Percentiles rank a stretch among this genome's conserved stretches.
Conservation (phyloP, 2,888 invertebrate genomes). For the Caenorhabditis sp. region DNA sequence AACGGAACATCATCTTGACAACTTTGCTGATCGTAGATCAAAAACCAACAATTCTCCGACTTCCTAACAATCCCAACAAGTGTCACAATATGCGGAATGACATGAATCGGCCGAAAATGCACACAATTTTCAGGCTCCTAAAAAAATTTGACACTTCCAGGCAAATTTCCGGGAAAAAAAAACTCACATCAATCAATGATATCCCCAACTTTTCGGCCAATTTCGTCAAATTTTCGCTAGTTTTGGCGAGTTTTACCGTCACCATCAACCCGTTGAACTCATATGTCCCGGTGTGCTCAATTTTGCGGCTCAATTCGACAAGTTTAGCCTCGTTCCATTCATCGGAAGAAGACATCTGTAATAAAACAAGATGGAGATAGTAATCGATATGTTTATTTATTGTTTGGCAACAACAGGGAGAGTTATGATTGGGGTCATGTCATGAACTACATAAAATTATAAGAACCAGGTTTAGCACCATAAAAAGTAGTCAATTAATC, state of each 20-base stretch:
- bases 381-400: too few species aligned
- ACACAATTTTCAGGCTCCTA: neutral
- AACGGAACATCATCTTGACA: slow-evolving; percentile 23
- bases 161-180: neutral
- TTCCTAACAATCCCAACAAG: slow-evolving; percentile 11
- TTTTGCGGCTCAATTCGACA: neutral
- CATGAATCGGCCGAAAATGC: slow-evolving; percentile 10
- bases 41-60: neutral
- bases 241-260: neutral
- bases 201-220: neutral
- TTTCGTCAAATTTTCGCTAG: neutral
- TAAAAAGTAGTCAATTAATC: too few species aligned
- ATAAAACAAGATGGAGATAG: too few species aligned
- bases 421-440: too few species aligned
- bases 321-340: too few species aligned
- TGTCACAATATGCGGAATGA: slow-evolving; percentile 5
- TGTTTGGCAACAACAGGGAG: too few species aligned
- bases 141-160: neutral
- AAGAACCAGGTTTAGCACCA: too few species aligned
- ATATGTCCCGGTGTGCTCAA: neutral
- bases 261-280: too few species aligned
- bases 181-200: neutral
- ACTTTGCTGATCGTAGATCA: slow-evolving; percentile 7
- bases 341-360: too few species aligned
- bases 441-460: too few species aligned